Evolutionary conservation across 2,113 vertebrate species (phyloP), one percentile per base, ranked within the genome.

Genomic region (Daubentonia madagascariensis): DNA sequence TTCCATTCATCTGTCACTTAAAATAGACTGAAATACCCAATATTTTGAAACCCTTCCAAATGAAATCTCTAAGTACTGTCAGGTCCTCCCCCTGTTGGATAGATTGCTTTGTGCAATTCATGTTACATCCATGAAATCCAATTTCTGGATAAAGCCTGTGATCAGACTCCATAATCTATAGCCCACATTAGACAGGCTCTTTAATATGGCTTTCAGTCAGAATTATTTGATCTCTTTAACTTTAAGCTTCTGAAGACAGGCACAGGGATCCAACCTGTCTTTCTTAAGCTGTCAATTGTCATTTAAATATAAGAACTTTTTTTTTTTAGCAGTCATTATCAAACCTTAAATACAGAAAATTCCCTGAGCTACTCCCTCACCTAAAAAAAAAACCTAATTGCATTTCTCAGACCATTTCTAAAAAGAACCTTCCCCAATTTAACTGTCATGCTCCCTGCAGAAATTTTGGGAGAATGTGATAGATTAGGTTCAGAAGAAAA

Each of bases 271-370:
- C 18, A 97, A 61, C 61, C 63, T 83, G 57, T 92, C 92, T 97
- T 96, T 93, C 80, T 96, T 89, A 70, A 95, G 35, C n/a, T 98
- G 73, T 81, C 80, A 96, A 91, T 95, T 87, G 40, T 93, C 96
- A 96, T 52, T 50, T 59, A 90, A 95, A 97, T 59, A 1, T 68
- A 48, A 93, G 83, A 97, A 81, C 22, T 10, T 81, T 93, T 96
- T 94, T 94, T 85, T 70, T 95, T 96, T 72, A 97, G 70, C 20
- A 78, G 25, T 92, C 83, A 91, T 96, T 97, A 96, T 95, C 63
- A 97, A 76, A 94, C 2, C 20, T 83, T 73, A 30, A 91, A 92
- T 78, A 75, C 10, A 97, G 40, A 92, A 97, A 97, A 90, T 89
- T 93, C 40, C 88, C 85, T 76, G 57, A 97, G 30, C 72, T 95